A percentile compares a stretch with the other conserved stretches of the same genome.
Evolutionary conservation across 2,797 vertebrate species (phyloP).

Genomic region (Hybognathus amarus): DNA sequence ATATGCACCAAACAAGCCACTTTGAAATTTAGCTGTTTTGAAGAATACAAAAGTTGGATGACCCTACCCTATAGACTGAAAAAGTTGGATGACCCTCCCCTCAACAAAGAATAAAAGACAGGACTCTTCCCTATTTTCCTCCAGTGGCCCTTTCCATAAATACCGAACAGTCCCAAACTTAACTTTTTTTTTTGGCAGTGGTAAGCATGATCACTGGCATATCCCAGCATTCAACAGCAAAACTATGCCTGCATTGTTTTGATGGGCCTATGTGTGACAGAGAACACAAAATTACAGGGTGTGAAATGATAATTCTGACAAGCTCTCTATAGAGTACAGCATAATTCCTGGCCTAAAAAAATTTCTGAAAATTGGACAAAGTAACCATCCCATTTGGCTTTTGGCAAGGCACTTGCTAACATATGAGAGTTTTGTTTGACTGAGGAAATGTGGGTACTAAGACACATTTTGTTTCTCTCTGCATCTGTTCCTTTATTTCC

Average conservation of each 20-base stretch:
- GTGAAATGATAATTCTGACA: slow-evolving; percentile 29
- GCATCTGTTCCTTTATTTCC: slow-evolving; percentile 38
- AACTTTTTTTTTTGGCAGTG: not conserved
- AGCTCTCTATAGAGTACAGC: not conserved
- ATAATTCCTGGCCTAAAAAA: not conserved
- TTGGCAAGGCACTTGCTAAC: not conserved
- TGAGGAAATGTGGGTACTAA: slow-evolving; percentile 1
- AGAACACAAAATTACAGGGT: slow-evolving; percentile 19
- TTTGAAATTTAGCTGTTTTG: too few species aligned
- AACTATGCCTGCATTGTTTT: not conserved
- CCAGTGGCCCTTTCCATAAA: too few species aligned
- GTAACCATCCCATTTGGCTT: not conserved
- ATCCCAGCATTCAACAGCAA: slow-evolving; percentile 12
- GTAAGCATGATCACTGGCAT: not conserved
- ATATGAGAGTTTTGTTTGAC: slow-evolving; percentile 4
- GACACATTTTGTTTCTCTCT: slow-evolving; percentile 1
- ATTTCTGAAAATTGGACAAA: not conserved
- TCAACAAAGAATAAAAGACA: too few species aligned
- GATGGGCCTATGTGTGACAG: slow-evolving; percentile 12
- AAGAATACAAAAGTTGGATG: too few species aligned
- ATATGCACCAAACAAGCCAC: too few species aligned
- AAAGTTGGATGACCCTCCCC: too few species aligned
- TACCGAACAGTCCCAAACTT: not conserved
- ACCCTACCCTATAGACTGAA: too few species aligned
- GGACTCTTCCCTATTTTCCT: too few species aligned